A percentile compares a stretch with the other conserved stretches of the same genome.
phyloP scores from a whole-genome alignment of 2,797 vertebrate species.

The Muscicapa striata region DNA sequence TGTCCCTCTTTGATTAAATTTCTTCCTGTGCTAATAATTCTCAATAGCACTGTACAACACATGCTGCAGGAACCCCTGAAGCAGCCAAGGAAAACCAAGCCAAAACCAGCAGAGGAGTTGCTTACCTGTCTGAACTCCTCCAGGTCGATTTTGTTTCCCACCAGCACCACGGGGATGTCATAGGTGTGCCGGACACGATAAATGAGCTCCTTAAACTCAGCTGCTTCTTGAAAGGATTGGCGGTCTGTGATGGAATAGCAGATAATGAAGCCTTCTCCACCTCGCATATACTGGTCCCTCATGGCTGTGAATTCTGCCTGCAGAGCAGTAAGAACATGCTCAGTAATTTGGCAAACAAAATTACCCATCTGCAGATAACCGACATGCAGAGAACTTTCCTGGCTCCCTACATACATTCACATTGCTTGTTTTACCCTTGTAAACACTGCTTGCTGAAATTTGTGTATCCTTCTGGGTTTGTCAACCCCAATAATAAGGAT shows the following conservation, averaged over 20 bases:
- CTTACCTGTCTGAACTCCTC: slow-evolving; percentile 75
- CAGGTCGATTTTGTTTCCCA: slow-evolving; percentile 80
- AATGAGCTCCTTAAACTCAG: slow-evolving; percentile 80
- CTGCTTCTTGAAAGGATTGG: slow-evolving; percentile 77
- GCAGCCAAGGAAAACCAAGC: neutral
- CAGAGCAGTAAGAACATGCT: neutral
- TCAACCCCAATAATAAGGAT: neutral
- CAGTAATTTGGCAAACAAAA: neutral
- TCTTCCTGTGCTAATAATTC: neutral
- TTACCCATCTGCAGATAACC: neutral
- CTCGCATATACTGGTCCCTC: slow-evolving; percentile 79
- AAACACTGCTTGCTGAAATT: neutral
- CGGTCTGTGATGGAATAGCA: slow-evolving; percentile 77
- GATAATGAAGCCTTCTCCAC: slow-evolving; percentile 77
- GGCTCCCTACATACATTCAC: neutral
- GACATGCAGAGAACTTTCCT: neutral
- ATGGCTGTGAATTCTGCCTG: slow-evolving; percentile 81
- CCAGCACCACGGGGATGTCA: slow-evolving; percentile 75
- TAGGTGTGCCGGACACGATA: slow-evolving; percentile 77
- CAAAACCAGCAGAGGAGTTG: neutral
- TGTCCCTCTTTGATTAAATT: neutral
- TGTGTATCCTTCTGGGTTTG: neutral
- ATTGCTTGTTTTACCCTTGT: neutral
- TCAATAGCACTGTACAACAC: neutral
- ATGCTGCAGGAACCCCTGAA: neutral